Conservation (phyloP, 2,113 vertebrate species). For the Erythrocercus mccallii region DNA sequence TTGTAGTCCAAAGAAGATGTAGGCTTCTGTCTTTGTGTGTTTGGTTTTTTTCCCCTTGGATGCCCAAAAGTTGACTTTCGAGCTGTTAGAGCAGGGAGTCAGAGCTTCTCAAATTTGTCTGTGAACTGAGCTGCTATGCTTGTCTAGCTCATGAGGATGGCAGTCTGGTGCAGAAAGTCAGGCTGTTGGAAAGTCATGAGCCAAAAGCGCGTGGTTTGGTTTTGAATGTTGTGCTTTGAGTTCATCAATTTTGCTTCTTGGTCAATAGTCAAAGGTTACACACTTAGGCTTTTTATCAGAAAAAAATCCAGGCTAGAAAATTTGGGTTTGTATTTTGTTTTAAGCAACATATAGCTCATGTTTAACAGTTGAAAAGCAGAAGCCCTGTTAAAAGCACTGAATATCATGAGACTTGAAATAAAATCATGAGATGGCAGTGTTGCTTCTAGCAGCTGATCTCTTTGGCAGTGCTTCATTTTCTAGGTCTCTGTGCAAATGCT, state of each 20-base stretch:
- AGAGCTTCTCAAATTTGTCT: not conserved
- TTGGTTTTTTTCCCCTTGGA: not conserved
- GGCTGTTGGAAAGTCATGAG: not conserved
- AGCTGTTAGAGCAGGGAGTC: not conserved
- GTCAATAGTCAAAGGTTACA: not conserved
- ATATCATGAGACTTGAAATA: constrained; percentile 29
- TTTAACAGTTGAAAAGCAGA: not conserved
- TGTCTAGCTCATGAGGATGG: not conserved
- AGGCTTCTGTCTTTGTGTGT: not conserved
- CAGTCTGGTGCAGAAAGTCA: not conserved
- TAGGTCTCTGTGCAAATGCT: not conserved
- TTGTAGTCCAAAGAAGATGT: not conserved
- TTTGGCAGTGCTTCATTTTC: constrained; percentile 36
- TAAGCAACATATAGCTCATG: not conserved
- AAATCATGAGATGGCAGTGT: constrained; percentile 68
- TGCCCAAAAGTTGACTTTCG: not conserved
- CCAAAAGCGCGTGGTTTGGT: not conserved
- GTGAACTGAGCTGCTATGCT: not conserved
- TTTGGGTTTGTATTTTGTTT: not conserved
- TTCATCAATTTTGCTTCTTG: not conserved
- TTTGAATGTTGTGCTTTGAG: not conserved
- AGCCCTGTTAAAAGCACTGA: not conserved
- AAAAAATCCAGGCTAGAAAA: not conserved
- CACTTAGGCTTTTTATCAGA: not conserved
- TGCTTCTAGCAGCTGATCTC: constrained; percentile 57